Percentiles rank a stretch among this genome's conserved stretches.
Evolutionary conservation across 2,888 invertebrate species (phyloP).

Genomic region (Agrotis puta): DNA sequence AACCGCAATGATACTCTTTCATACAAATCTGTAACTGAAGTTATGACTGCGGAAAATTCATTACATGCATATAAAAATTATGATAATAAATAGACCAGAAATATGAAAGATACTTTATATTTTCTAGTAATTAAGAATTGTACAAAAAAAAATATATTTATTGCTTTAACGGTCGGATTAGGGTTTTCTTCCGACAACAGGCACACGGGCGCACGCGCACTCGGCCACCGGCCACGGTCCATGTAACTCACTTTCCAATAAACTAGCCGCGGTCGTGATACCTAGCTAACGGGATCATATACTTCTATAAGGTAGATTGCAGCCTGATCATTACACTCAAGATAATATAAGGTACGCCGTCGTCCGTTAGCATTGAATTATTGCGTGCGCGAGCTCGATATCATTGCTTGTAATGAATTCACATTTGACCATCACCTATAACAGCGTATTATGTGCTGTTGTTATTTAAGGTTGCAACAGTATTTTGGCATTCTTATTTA

Average conservation of each 20-base stretch:
- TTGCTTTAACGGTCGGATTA: conserved; percentile 69
- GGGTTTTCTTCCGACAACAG: conserved; percentile 77
- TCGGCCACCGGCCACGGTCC: conserved; percentile 79
- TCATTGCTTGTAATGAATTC: conserved; percentile 34
- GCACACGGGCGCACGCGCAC: conserved; percentile 69
- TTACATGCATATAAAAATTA: conserved; percentile 1
- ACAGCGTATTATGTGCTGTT: conserved; percentile 23
- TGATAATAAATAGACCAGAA: background rate
- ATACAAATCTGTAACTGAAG: conserved; percentile 18
- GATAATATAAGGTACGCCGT: conserved; percentile 64
- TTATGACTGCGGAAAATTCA: background rate
- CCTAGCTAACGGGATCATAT: conserved; percentile 87
- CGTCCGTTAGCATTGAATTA: conserved; percentile 62
- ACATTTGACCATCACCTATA: conserved; percentile 38
- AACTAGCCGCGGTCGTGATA: conserved; percentile 86
- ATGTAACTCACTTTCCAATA: conserved; percentile 88
- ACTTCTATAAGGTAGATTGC: conserved; percentile 79
- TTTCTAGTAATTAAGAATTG: conserved; percentile 23
- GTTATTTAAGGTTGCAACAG: conserved; percentile 21
- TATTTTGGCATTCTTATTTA: conserved; percentile 14
- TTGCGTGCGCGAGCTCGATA: conserved; percentile 48
- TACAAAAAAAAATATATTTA: conserved; percentile 33
- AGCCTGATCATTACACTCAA: conserved; percentile 78
- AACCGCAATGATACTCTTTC: conserved; percentile 42
- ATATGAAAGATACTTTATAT: conserved; percentile 5